Evolutionary conservation across 2,113 vertebrate species (phyloP), one percentile per base, ranked within the genome.

Genomic region (Pongo abelii): DNA sequence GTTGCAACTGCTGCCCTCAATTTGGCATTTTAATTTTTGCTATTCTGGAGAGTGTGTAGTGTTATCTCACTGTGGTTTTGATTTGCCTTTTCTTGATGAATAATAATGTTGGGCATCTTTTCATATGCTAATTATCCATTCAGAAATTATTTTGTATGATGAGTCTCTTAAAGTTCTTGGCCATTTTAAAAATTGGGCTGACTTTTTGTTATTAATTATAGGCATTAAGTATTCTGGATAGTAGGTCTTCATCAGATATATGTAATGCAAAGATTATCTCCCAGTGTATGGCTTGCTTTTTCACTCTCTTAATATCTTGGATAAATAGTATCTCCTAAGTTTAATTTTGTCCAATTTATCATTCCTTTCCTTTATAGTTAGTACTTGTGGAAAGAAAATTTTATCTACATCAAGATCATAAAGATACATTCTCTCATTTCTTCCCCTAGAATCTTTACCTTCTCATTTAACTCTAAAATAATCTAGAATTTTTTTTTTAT

Each of bases 71-170:
- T 43, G 50, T 72, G n/a, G 79, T 46, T 78, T 90, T 75, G 72
- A 84, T 89, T 89, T 89, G 85, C 67, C 9, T 50, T 72, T 25
- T 27, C 38, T 55, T 80, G 50, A 83, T 75, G 55, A 89, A 74
- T 95, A 85, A 91, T 90, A 84, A 91, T 57, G 70, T 20, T 78
- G 64, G 50, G 9, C 5, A 78, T 50, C 64, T 74, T 74, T 92
- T 92, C 75, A 95, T 91, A 72, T 95, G 75, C 27, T 91, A 91
- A 91, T 59, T 72, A 80, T 35, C 22, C 89, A 87, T 43, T 79
- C 61, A 72, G 64, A 64, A 87, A 95, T 61, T 50, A 35, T 87
- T 69, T 81, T 74, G n/a, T 78, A 40, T 80, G 64, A 70, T 61
- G 74, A 52, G 20, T 52, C 72, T 91, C 38, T 80, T 75, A 74